phyloP scores from a whole-genome alignment of 2,113 vertebrate genomes.

The Alethe diademata region DNA sequence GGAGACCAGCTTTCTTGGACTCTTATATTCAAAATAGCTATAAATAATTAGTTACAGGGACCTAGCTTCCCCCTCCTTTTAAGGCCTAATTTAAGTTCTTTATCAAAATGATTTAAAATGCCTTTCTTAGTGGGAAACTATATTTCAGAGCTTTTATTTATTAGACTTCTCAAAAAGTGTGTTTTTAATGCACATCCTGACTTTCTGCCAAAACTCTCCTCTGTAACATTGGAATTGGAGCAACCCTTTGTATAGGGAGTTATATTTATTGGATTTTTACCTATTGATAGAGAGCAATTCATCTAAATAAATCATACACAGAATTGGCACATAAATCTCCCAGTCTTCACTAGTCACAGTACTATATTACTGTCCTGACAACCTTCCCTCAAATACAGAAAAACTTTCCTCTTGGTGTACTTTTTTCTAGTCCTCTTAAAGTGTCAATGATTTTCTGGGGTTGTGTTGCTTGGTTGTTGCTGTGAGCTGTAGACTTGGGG shows the following conservation, averaged over 20 bases:
- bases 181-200: slow-evolving; percentile 85
- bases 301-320: slow-evolving; percentile 76
- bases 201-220: slow-evolving; percentile 78
- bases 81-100: slow-evolving; percentile 78
- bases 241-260: slow-evolving; percentile 59
- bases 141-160: slow-evolving; percentile 84
- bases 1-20: slow-evolving; percentile 37
- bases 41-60: slow-evolving; percentile 78
- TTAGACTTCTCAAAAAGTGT: slow-evolving; percentile 76
- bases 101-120: slow-evolving; percentile 83
- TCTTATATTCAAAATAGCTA: slow-evolving; percentile 72
- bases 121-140: slow-evolving; percentile 74
- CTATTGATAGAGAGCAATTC: slow-evolving; percentile 71
- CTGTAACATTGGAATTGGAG: slow-evolving; percentile 64
- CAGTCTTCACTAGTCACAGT: neutral
- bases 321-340: slow-evolving; percentile 75
- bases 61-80: slow-evolving; percentile 60
- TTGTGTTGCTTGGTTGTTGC: neutral
- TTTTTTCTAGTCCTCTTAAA: neutral
- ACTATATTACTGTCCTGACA: slow-evolving; percentile 33
- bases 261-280: slow-evolving; percentile 79
- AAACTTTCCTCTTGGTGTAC: neutral
- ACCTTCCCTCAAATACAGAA: neutral
- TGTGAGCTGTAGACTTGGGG: neutral
- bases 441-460: neutral